A percentile compares a stretch with the other conserved stretches of the same genome.
Evolutionary conservation across 2,888 invertebrate species (phyloP).

Genomic region (Abscondita cerata): DNA sequence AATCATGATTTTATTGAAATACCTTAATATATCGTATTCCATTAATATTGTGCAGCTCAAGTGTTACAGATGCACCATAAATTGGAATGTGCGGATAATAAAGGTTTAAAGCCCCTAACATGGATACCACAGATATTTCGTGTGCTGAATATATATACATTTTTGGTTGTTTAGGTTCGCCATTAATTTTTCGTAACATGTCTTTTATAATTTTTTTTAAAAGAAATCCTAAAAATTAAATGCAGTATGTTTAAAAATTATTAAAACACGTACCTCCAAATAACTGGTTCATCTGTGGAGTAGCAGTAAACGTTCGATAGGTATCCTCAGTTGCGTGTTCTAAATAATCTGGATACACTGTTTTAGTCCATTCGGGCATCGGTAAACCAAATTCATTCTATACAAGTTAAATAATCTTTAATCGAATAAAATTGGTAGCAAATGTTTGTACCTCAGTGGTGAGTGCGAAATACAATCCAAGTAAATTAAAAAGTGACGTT

Average conservation of each 20-base stretch:
- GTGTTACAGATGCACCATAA: neutral
- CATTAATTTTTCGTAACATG: neutral
- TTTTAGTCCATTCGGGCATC: slow-evolving; percentile 56
- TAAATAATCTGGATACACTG: slow-evolving; percentile 51
- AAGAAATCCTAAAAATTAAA: neutral
- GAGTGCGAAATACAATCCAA: neutral
- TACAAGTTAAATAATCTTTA: too few relatives aligned
- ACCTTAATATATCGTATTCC: neutral
- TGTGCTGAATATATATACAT: neutral
- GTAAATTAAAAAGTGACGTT: neutral
- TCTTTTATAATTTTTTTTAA: neutral
- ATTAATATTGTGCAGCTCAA: neutral
- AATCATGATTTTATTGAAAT: neutral
- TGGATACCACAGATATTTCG: neutral
- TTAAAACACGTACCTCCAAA: slow-evolving; percentile 42
- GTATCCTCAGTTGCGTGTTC: slow-evolving; percentile 50
- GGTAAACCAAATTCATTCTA: slow-evolving; percentile 50
- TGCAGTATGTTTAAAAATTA: too few relatives aligned
- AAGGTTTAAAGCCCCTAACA: neutral
- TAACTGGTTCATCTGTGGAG: slow-evolving; percentile 49
- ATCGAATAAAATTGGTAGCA: too few relatives aligned
- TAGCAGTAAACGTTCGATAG: slow-evolving; percentile 53
- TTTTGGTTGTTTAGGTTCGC: neutral
- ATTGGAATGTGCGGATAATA: neutral
- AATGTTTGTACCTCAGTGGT: neutral